phyloP scores from a whole-genome alignment of 2,113 vertebrate species.

The Potamarius usumacintae region DNA sequence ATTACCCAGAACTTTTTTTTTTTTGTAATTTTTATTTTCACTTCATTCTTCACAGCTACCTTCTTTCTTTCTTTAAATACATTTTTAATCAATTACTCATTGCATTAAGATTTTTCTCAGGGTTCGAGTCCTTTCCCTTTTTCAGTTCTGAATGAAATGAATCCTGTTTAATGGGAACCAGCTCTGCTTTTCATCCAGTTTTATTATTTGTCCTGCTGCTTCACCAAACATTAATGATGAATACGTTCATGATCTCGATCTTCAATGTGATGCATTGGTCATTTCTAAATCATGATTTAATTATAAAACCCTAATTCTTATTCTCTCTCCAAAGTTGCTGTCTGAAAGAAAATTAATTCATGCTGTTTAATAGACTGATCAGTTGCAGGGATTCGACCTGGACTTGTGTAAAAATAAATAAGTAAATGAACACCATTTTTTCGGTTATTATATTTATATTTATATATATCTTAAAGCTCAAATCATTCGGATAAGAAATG shows the following conservation, averaged over 20 bases:
- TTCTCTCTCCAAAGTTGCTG: background rate
- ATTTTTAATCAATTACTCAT: background rate
- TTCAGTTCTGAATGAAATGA: background rate
- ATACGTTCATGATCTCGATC: background rate
- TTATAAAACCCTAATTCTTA: background rate
- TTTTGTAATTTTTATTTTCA: background rate
- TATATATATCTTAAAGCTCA: background rate
- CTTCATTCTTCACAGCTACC: background rate
- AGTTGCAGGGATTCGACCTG: background rate
- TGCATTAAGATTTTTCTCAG: background rate
- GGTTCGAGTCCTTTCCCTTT: background rate
- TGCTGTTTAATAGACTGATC: background rate
- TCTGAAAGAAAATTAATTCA: background rate
- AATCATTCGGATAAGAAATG: background rate
- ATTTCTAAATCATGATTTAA: background rate
- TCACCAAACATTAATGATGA: background rate
- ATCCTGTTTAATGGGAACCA: background rate
- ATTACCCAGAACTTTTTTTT: too few species aligned
- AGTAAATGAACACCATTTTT: background rate
- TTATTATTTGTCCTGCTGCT: background rate
- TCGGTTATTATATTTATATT: background rate
- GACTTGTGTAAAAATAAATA: too few species aligned
- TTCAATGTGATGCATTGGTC: background rate
- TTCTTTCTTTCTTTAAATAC: background rate
- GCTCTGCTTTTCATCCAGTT: too few species aligned